A percentile compares a stretch with the other conserved stretches of the same genome.
These are phyloP conservation scores for Malurus leucopterus DNA, from an alignment of 2,797 vertebrate species.

Conservation along the genomic window DNA sequence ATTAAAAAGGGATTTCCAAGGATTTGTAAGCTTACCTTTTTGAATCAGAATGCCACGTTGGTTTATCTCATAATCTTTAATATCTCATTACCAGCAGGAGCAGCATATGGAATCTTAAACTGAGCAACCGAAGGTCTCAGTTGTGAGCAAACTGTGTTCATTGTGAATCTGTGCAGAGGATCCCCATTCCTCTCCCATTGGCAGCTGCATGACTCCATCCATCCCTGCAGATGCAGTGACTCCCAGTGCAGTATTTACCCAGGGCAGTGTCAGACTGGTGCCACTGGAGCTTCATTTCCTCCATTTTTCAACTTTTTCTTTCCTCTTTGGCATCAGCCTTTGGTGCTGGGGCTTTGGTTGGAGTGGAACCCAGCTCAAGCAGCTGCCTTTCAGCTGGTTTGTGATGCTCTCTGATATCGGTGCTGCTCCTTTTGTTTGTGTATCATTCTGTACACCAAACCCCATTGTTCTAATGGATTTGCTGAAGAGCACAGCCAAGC, in stretches of 20 bases:
- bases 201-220: not conserved
- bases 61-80: slow-evolving; percentile 49
- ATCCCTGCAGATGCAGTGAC: not conserved
- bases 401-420: not conserved
- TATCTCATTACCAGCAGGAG: slow-evolving; percentile 42
- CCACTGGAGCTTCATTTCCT: not conserved
- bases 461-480: not conserved
- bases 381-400: not conserved
- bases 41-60: not conserved
- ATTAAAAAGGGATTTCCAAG: slow-evolving; percentile 29
- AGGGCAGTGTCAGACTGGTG: not conserved
- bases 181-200: not conserved
- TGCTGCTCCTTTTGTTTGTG: not conserved
- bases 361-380: not conserved
- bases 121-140: slow-evolving; percentile 14
- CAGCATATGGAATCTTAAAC: slow-evolving; percentile 6
- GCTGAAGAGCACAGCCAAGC: not conserved
- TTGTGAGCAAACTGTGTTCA: not conserved
- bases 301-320: not conserved
- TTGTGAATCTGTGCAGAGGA: slow-evolving; percentile 4
- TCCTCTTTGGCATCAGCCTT: not conserved
- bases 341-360: not conserved
- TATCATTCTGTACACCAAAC: not conserved
- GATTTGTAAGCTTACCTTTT: slow-evolving; percentile 14
- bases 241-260: not conserved